Base-by-base conservation (phyloP, 1,140 invertebrate genomes). In the Drosophila kepulauana region DNA sequence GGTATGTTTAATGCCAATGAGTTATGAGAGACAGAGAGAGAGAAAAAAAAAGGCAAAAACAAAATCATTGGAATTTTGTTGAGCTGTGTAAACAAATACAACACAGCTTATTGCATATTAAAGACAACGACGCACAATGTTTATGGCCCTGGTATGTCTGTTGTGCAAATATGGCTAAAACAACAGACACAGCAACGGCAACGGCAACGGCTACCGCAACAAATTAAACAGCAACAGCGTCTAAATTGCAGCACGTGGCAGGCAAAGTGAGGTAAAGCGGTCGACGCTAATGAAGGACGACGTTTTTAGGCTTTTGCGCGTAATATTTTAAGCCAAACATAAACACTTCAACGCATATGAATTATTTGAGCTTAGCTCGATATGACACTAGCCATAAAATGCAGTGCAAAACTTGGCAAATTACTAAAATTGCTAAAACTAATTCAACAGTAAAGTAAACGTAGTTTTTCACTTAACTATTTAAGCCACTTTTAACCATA, bases 91-190 rank as follows among this genome's bases (percentile, higher is more conserved):
- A 70, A 75, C 56, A 75, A 68, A 54, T 63, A 63, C 57, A 70
- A 49, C 51, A 69, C 41, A 56, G 58, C 66, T 75, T 57, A 69
- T 63, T 75, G 72, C 67, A 75, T 75, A 75, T 75, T 75, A 51
- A 75, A 75, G 38, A 57, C 41, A 43, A 43, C 66, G 38, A 68
- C 64, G 56, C 51, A 54, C 71, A 16, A 51, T 52, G 68, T 51
- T 61, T 33, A 56, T 57, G 72, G 59, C 71, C 65, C 65, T 74
- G 66, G 59, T 58, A 28, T 68, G 25, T 62, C 15, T 28, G 43
- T 51, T 75, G 66, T 70, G 72, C 58, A 75, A 75, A 75, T 64
- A 75, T 70, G 51, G 38, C 45, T 35, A 56, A 33, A 49, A 70
- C 61, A 54, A 51, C 16, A 54, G 52, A 25, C 20, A 20, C 25